Evolutionary conservation across 2,113 vertebrate species (phyloP).

Genomic region (Pontoporia blainvillei): DNA sequence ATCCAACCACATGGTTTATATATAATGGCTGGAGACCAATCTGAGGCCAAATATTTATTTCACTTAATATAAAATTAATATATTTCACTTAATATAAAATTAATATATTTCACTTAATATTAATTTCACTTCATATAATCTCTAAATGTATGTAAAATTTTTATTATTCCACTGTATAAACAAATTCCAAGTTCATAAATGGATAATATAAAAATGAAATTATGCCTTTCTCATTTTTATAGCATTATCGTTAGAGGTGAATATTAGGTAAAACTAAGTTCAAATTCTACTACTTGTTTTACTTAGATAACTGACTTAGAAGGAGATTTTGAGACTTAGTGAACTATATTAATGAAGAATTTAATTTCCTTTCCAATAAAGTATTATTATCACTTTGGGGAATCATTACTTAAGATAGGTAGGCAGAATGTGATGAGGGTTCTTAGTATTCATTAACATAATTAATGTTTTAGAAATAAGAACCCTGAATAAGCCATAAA

Average conservation of each 20-base stretch:
- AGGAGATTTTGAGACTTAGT: neutral
- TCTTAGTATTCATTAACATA: neutral
- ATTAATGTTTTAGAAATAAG: neutral
- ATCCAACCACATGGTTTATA: neutral
- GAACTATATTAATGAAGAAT: neutral
- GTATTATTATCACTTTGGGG: neutral
- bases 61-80: neutral
- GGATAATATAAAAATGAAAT: neutral
- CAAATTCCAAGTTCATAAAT: neutral
- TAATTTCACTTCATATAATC: neutral
- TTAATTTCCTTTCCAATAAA: neutral
- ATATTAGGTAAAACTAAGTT: neutral
- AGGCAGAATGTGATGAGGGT: neutral
- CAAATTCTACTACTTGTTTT: neutral
- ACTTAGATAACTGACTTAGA: neutral
- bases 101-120: too few relatives aligned
- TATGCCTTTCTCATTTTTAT: neutral
- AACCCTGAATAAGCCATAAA: neutral
- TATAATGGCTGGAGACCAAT: neutral
- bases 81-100: neutral
- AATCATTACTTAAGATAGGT: neutral
- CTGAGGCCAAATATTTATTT: neutral
- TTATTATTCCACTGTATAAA: neutral
- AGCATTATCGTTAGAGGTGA: neutral
- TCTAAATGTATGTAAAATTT: neutral